Percentiles rank a stretch among this genome's conserved stretches.
Conservation (phyloP, 2,888 invertebrate genomes). For the Exocentrus adspersus region DNA sequence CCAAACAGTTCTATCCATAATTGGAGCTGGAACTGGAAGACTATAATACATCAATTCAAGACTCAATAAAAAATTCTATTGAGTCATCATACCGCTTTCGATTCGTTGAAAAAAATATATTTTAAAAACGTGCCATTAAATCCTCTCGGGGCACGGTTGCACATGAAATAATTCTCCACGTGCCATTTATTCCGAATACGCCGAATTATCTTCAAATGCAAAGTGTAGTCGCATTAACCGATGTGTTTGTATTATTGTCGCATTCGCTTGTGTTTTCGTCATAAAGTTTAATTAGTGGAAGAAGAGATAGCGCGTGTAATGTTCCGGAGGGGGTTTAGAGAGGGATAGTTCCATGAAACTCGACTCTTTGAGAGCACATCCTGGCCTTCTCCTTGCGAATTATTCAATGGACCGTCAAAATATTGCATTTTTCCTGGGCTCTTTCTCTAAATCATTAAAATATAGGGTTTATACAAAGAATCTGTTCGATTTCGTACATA, state of each 20-base stretch:
- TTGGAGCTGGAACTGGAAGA: too few species aligned
- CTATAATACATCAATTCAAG: too few species aligned
- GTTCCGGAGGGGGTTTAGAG: conserved; percentile 29
- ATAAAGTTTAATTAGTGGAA: conserved; percentile 50
- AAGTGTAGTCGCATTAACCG: conserved; percentile 5
- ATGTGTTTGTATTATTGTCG: conserved; percentile 25
- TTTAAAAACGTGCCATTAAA: too few species aligned
- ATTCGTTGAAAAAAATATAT: too few species aligned
- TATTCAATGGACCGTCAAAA: conserved; percentile 27
- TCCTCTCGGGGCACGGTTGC: too few species aligned
- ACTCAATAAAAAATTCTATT: too few species aligned
- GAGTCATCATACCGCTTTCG: too few species aligned
- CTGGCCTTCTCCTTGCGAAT: conserved; percentile 17
- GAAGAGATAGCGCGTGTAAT: conserved; percentile 48
- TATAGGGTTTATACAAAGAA: background rate
- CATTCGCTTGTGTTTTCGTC: conserved; percentile 26
- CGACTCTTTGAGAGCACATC: conserved; percentile 6
- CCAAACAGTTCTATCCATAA: too few species aligned
- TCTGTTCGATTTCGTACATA: too few species aligned
- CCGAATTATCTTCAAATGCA: conserved; percentile 32
- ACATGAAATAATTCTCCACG: conserved; percentile 7
- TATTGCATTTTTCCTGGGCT: conserved; percentile 7
- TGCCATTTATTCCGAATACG: conserved; percentile 30
- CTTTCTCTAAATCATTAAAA: conserved; percentile 6
- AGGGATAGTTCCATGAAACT: conserved; percentile 6